phyloP scores from a whole-genome alignment of 2,888 invertebrate species.

The Amiota minor region DNA sequence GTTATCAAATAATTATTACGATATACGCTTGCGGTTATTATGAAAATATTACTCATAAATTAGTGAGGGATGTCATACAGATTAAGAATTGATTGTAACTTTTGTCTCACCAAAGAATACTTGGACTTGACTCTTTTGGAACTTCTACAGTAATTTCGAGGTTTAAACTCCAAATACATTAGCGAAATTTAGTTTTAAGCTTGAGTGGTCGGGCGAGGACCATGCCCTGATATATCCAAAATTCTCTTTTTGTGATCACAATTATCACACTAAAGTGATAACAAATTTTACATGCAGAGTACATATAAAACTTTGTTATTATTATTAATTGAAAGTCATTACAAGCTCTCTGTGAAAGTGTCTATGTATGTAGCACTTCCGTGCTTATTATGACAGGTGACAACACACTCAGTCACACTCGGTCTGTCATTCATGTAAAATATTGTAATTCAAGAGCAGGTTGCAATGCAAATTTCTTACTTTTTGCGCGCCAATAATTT shows the following conservation, averaged over 20 bases:
- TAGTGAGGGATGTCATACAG: no score
- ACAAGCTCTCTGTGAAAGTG: slow-evolving; percentile 30
- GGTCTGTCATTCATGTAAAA: slow-evolving; percentile 6
- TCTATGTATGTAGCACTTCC: slow-evolving; percentile 46
- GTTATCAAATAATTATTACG: slow-evolving; percentile 56
- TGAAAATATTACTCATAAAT: slow-evolving; percentile 57
- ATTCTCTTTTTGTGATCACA: not conserved
- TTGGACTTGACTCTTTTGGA: no score
- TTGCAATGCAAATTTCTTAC: not conserved
- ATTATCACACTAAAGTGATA: not conserved
- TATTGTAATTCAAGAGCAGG: slow-evolving; percentile 5
- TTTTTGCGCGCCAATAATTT: slow-evolving; percentile 30
- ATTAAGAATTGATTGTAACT: no score
- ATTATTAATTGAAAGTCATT: slow-evolving; percentile 55
- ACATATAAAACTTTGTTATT: no score
- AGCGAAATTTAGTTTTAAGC: no score
- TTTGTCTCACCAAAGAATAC: no score
- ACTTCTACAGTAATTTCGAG: no score
- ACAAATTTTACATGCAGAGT: not conserved
- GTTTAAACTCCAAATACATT: no score
- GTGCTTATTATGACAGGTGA: slow-evolving; percentile 68
- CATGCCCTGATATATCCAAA: no score
- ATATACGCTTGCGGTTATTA: slow-evolving; percentile 68
- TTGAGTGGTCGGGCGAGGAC: no score
- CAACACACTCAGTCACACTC: slow-evolving; percentile 51